Percentiles rank a stretch among this genome's conserved stretches.
Evolutionary conservation across 2,113 vertebrate species (phyloP).

Genomic region (Dipodomys spectabilis): DNA sequence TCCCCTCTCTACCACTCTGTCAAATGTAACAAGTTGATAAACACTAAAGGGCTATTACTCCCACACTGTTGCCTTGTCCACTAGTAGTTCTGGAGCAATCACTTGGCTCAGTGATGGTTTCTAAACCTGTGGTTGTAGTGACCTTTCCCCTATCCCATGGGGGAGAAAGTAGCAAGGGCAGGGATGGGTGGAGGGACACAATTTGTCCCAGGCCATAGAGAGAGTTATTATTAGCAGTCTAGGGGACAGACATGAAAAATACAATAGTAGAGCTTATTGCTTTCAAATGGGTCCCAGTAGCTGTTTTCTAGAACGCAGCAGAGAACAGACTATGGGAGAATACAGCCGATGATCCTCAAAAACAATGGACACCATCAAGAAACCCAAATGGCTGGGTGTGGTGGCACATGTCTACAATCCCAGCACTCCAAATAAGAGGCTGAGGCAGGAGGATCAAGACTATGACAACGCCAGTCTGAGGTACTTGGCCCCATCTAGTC

Average conservation of each 20-base stretch:
- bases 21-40: slow-evolving; percentile 57
- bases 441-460: not conserved
- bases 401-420: not conserved
- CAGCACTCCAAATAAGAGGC: not conserved
- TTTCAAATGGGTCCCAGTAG: not conserved
- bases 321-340: not conserved
- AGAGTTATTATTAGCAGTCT: not conserved
- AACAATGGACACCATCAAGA: not conserved
- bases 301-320: not conserved
- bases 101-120: slow-evolving; percentile 34
- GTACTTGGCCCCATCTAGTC: not conserved
- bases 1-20: not conserved
- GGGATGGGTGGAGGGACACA: not conserved
- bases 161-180: not conserved
- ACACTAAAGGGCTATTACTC: slow-evolving; percentile 52
- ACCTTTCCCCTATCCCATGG: not conserved
- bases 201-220: slow-evolving; percentile 13
- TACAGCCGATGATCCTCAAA: not conserved
- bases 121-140: not conserved
- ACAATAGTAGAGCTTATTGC: not conserved
- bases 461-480: not conserved
- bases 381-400: not conserved
- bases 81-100: not conserved
- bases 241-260: not conserved
- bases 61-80: not conserved